phyloP scores from a whole-genome alignment of 2,888 invertebrate species.

The Pristionchus maxplancki region DNA sequence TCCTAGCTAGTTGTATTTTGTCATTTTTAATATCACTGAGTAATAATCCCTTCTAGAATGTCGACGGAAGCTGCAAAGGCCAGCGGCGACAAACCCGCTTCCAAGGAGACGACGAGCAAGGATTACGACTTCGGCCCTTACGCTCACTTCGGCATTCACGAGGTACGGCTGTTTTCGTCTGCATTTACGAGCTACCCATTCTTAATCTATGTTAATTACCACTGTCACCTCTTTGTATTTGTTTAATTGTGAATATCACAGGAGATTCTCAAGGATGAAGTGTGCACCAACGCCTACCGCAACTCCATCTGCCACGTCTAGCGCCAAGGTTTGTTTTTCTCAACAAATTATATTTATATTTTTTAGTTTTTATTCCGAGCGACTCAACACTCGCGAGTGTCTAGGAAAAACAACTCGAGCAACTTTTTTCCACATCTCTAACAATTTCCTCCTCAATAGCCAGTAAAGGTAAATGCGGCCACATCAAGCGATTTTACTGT shows the following conservation, averaged over 20 bases:
- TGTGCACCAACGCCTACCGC: conserved; percentile 95
- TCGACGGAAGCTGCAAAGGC: not conserved
- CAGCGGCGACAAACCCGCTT: conserved; percentile 51
- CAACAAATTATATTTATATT: too few species aligned
- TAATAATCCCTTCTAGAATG: not conserved
- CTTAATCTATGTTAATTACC: too few species aligned
- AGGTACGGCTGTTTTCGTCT: conserved; percentile 80
- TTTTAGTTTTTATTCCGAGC: too few species aligned
- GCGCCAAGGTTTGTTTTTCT: conserved; percentile 83
- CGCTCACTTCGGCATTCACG: conserved; percentile 99
- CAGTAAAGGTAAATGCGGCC: too few species aligned
- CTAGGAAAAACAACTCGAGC: too few species aligned
- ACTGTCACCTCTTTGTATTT: not conserved
- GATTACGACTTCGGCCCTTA: conserved; percentile 99
- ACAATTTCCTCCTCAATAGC: too few species aligned
- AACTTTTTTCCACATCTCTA: too few species aligned
- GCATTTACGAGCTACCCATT: too few species aligned
- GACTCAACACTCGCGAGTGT: too few species aligned
- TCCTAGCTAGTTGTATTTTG: too few species aligned
- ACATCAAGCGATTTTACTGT: too few species aligned
- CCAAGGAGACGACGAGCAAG: conserved; percentile 94
- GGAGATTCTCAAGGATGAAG: conserved; percentile 99
- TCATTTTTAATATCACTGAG: not conserved
- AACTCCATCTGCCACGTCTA: conserved; percentile 99
- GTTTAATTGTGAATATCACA: conserved; percentile 65